phyloP scores from a whole-genome alignment of 2,797 vertebrate genomes.

The Perodicticus potto region DNA sequence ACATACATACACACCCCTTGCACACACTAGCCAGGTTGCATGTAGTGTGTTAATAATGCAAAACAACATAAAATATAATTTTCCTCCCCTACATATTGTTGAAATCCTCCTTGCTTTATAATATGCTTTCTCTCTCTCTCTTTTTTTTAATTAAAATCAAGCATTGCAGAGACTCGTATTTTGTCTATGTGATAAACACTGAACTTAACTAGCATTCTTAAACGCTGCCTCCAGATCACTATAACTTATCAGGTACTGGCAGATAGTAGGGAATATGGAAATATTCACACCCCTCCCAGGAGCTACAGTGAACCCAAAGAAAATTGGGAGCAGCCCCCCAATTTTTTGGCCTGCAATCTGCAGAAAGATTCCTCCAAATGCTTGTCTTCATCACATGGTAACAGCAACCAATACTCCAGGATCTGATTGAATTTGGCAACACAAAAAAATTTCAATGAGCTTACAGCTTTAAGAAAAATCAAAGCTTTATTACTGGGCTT shows the following conservation, averaged over 20 bases:
- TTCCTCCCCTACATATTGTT: neutral
- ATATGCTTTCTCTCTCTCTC: neutral
- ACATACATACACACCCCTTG: neutral
- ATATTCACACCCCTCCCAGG: neutral
- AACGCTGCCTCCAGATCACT: neutral
- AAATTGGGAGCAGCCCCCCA: neutral
- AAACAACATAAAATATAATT: neutral
- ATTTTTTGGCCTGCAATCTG: neutral
- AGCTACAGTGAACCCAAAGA: neutral
- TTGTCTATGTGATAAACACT: neutral
- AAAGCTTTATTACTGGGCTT: neutral
- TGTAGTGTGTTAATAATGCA: neutral
- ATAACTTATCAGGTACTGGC: neutral
- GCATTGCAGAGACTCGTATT: neutral
- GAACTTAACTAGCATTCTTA: neutral
- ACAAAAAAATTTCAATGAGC: neutral
- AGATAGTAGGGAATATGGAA: neutral
- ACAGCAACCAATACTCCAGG: neutral
- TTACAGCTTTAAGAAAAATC: conserved; percentile 15
- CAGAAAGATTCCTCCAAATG: neutral
- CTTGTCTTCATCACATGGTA: neutral
- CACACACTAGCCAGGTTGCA: neutral
- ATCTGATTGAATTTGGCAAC: neutral
- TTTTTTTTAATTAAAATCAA: neutral
- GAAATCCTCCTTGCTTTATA: neutral